A percentile compares a stretch with the other conserved stretches of the same genome.
These are phyloP conservation scores for Bryconaethiops microstoma DNA, from an alignment of 2,797 vertebrate species.

Conservation along the genomic window DNA sequence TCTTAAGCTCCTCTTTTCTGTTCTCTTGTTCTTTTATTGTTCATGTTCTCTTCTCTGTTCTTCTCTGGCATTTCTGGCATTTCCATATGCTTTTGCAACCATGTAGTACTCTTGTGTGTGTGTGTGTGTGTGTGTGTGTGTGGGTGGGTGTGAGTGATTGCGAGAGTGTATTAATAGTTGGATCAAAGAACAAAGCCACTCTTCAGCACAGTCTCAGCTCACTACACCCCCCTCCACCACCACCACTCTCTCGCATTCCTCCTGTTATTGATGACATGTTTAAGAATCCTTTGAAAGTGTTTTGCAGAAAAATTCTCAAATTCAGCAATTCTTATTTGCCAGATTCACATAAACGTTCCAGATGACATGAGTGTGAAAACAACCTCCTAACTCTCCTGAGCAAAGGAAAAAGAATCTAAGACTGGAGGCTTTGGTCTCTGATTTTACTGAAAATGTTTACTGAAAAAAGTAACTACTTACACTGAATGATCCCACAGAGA, in stretches of 20 bases:
- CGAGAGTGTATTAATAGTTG: background rate
- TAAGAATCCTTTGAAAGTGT: background rate
- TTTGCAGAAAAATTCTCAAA: background rate
- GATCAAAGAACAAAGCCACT: background rate
- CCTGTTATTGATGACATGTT: background rate
- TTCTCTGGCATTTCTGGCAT: background rate
- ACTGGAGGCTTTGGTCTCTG: background rate
- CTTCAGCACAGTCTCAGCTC: no score
- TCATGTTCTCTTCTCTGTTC: background rate
- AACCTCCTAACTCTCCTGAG: constrained; percentile 58
- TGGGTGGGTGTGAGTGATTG: constrained; percentile 36
- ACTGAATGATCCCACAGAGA: background rate
- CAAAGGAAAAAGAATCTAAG: background rate
- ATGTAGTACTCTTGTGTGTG: background rate
- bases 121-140: constrained; percentile 33
- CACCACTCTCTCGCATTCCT: background rate
- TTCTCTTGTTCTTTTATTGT: background rate
- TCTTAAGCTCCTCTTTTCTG: background rate
- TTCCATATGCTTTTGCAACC: background rate
- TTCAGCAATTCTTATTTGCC: constrained; percentile 51
- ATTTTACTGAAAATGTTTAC: background rate
- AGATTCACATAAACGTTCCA: constrained; percentile 77
- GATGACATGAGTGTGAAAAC: constrained; percentile 77
- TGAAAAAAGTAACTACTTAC: background rate
- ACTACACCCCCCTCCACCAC: background rate